A percentile compares a stretch with the other conserved stretches of the same genome.
Conservation (phyloP, 2,888 invertebrate genomes). For the Rotaria sp. region DNA sequence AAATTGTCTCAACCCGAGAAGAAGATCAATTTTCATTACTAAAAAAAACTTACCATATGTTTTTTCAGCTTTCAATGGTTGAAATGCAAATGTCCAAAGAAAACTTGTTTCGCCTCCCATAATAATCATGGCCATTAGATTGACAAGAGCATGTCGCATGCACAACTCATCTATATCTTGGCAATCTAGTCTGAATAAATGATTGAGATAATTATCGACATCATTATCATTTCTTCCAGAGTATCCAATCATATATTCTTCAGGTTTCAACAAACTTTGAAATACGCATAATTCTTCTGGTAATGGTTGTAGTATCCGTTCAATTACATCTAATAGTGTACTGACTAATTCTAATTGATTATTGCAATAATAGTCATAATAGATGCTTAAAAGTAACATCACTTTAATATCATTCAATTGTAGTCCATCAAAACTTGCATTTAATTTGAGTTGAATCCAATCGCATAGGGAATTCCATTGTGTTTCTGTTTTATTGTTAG, state of each 20-base stretch:
- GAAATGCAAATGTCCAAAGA: background rate
- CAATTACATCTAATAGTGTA: background rate
- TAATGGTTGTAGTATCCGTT: background rate
- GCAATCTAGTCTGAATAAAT: background rate
- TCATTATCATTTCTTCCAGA: background rate
- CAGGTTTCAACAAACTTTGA: background rate
- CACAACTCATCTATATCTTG: background rate
- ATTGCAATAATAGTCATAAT: background rate
- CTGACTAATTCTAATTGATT: background rate
- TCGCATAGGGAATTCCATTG: background rate
- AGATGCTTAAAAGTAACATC: background rate
- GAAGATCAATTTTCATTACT: no score
- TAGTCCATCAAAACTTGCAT: background rate
- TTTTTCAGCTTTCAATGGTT: background rate
- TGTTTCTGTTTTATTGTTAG: background rate
- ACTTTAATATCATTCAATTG: background rate
- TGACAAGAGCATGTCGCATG: background rate
- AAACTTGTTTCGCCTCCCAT: background rate
- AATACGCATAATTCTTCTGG: background rate
- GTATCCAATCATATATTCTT: background rate
- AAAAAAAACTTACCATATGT: background rate
- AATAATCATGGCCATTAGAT: background rate
- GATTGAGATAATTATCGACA: background rate
- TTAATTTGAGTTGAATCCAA: background rate
- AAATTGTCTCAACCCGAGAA: no score